Percentiles rank a stretch among this genome's conserved stretches.
phyloP scores from a whole-genome alignment of 2,113 vertebrate genomes.

The Pandion haliaetus region DNA sequence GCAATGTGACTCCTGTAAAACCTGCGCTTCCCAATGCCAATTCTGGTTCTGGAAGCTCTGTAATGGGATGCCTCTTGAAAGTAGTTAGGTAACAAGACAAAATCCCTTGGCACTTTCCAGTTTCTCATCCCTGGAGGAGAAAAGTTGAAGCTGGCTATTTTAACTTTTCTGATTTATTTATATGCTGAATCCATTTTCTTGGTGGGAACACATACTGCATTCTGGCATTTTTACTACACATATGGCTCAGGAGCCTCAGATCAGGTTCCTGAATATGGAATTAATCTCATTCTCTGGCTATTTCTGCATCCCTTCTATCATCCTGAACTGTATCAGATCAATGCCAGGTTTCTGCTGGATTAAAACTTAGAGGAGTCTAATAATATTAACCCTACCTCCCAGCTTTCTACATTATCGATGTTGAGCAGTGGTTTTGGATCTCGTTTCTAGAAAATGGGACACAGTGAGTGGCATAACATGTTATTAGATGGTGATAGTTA shows the following conservation, averaged over 20 bases:
- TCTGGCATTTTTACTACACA: conserved; percentile 17
- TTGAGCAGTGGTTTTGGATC: background rate
- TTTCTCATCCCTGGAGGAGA: conserved; percentile 3
- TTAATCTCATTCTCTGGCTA: conserved; percentile 36
- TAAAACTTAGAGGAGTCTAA: background rate
- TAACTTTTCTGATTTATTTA: conserved; percentile 24
- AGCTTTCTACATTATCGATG: background rate
- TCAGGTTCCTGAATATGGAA: conserved; percentile 38
- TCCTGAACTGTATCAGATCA: background rate
- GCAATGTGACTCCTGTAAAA: background rate
- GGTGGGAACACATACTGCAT: background rate
- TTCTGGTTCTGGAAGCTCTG: background rate
- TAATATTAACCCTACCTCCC: background rate
- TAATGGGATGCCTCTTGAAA: background rate
- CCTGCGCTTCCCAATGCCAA: background rate
- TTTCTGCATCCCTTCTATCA: conserved; percentile 35
- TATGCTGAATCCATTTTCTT: conserved; percentile 2
- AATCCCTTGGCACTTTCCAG: background rate
- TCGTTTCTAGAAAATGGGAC: background rate
- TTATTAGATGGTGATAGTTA: background rate
- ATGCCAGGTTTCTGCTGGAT: conserved; percentile 42
- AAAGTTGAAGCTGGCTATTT: background rate
- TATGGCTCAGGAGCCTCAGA: conserved; percentile 14
- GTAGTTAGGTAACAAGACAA: background rate
- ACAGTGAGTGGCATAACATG: background rate